Conservation (phyloP, 2,888 invertebrate species). For the Callosobruchus maculatus region DNA sequence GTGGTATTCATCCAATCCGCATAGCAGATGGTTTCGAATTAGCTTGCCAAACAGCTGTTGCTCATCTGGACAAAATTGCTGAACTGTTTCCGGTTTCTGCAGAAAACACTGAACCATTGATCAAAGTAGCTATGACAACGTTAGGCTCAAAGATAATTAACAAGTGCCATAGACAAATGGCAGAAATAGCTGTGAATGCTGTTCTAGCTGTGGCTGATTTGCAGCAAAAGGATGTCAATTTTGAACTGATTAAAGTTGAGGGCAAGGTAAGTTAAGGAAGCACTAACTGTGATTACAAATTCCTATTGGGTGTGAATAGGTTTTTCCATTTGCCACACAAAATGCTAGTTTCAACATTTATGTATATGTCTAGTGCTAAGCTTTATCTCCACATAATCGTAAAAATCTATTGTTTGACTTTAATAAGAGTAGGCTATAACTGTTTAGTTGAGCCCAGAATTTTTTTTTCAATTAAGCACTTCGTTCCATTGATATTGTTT, state of each 20-base stretch:
- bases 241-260: slow-evolving; percentile 97
- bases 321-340: not conserved
- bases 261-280: slow-evolving; percentile 69
- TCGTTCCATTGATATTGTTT: too few species aligned
- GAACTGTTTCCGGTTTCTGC: slow-evolving; percentile 85
- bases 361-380: too few species aligned
- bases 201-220: slow-evolving; percentile 95
- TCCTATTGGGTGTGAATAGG: too few species aligned
- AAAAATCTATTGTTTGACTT: too few species aligned
- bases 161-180: slow-evolving; percentile 95
- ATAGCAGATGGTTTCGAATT: slow-evolving; percentile 98
- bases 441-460: too few species aligned
- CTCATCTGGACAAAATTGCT: slow-evolving; percentile 83
- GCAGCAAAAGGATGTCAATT: slow-evolving; percentile 93
- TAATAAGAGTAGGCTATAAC: too few species aligned
- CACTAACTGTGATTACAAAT: too few species aligned
- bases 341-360: too few species aligned
- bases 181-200: slow-evolving; percentile 97
- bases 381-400: too few species aligned
- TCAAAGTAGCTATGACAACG: slow-evolving; percentile 96
- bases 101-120: slow-evolving; percentile 79
- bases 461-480: too few species aligned
- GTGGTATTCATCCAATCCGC: slow-evolving; percentile 97
- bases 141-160: slow-evolving; percentile 98
- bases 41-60: slow-evolving; percentile 85